Percentiles rank a stretch among this genome's conserved stretches.
phyloP scores from a whole-genome alignment of 2,797 vertebrate genomes.

The Lateolabrax maculatus region DNA sequence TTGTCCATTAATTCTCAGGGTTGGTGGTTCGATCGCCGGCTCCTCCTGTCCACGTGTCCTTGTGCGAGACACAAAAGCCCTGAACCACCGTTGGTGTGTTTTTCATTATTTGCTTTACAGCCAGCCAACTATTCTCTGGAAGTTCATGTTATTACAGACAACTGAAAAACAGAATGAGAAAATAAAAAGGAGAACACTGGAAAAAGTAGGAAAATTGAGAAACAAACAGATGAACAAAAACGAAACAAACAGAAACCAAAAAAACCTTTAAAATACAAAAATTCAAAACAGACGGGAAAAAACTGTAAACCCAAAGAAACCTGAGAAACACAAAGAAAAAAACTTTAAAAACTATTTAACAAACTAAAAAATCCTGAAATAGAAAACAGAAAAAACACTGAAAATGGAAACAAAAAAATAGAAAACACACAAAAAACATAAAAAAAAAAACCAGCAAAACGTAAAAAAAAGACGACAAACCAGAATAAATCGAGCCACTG shows the following conservation, averaged over 20 bases:
- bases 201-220: neutral
- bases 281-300: no score
- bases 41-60: neutral
- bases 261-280: no score
- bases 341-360: no score
- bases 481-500: fast-evolving
- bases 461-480: neutral
- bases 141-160: neutral
- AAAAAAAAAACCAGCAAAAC: neutral
- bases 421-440: neutral
- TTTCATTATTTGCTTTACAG: neutral
- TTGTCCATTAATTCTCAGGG: neutral
- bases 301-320: no score
- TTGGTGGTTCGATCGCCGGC: neutral
- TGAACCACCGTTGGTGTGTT: no score
- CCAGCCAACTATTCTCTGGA: neutral
- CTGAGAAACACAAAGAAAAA: no score
- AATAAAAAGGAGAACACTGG: neutral
- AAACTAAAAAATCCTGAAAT: no score
- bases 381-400: neutral
- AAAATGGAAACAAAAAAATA: neutral
- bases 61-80: no score
- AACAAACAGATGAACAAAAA: neutral
- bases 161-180: neutral
- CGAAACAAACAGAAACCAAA: neutral